Conservation (phyloP, 2,113 vertebrate genomes). For the Brachionichthys hirsutus region DNA sequence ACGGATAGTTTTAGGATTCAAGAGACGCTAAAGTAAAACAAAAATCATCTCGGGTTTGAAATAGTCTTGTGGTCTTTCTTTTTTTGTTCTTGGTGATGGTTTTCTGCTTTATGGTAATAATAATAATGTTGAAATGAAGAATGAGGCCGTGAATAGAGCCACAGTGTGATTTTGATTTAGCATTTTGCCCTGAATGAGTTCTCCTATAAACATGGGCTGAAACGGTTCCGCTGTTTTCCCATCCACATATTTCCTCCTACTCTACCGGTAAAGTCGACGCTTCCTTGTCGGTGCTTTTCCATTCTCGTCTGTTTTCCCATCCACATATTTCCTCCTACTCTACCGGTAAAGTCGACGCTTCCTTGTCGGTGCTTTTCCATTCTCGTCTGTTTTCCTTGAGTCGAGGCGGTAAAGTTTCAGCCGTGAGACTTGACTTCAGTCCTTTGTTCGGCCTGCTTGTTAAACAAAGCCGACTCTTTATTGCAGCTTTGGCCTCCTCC, state of each 20-base stretch:
- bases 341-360: neutral
- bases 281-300: neutral
- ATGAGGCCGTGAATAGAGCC: neutral
- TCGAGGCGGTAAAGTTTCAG: neutral
- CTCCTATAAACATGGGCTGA: no score
- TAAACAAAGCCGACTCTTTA: no score
- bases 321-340: neutral
- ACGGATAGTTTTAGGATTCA: no score
- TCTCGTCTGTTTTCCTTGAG: neutral
- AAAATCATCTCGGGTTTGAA: no score
- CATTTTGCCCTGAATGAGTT: neutral
- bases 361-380: neutral
- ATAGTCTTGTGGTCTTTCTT: no score
- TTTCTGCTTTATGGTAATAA: no score
- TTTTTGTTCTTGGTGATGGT: no score
- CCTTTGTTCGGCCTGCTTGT: no score
- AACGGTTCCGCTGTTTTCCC: no score
- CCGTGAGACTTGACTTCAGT: no score
- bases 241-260: neutral
- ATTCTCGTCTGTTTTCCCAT: neutral
- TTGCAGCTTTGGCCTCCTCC: conserved; percentile 58
- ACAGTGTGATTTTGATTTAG: neutral
- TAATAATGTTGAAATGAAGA: no score
- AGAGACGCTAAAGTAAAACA: no score
- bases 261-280: neutral